A percentile compares a stretch with the other conserved stretches of the same genome.
These are phyloP conservation scores for Botia kubotai DNA, from an alignment of 2,797 vertebrate species.

Conservation along the genomic window DNA sequence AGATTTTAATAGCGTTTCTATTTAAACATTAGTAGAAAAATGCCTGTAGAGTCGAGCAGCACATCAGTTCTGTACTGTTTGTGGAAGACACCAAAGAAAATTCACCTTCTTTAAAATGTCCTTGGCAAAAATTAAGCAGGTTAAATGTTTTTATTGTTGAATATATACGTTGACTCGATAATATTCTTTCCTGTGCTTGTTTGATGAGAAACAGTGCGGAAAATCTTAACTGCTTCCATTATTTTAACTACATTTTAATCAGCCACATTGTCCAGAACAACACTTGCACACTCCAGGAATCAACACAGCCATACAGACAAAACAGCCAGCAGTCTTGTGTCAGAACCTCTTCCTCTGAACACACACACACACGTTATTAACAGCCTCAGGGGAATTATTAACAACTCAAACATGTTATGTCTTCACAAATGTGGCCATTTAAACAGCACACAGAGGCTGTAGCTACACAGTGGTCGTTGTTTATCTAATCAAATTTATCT, in stretches of 20 bases:
- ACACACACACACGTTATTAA: slow-evolving; percentile 20
- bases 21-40: background rate
- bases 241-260: background rate
- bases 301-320: slow-evolving; percentile 9
- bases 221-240: background rate
- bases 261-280: background rate
- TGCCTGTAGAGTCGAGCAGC: background rate
- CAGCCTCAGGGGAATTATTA: slow-evolving; percentile 36
- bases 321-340: slow-evolving; percentile 7
- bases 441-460: background rate
- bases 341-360: slow-evolving; percentile 22
- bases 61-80: background rate
- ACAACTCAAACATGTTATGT: slow-evolving; percentile 19
- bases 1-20: background rate
- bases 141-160: background rate
- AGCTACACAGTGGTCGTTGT: background rate
- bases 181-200: background rate
- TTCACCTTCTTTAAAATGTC: too few relatives aligned
- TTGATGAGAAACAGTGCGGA: background rate
- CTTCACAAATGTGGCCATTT: slow-evolving; percentile 24
- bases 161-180: background rate
- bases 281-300: slow-evolving; percentile 1
- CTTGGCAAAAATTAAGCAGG: too few relatives aligned
- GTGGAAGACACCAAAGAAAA: too few relatives aligned
- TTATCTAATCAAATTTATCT: background rate